phyloP scores from a whole-genome alignment of 2,888 invertebrate genomes.

The Schizotus pectinicornis region DNA sequence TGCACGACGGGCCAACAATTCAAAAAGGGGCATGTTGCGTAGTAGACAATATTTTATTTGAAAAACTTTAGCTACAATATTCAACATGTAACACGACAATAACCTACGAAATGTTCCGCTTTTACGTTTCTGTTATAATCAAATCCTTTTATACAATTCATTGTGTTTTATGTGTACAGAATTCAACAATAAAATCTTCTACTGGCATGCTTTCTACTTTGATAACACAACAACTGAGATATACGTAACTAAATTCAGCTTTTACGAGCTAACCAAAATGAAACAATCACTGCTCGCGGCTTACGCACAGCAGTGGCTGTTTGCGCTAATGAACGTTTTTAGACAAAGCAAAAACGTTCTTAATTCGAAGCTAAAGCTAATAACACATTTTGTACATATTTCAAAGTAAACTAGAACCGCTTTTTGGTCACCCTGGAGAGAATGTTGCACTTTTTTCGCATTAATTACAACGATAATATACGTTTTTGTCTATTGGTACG shows the following conservation, averaged over 20 bases:
- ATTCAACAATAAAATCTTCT: conserved; percentile 22
- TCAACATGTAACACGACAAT: conserved; percentile 29
- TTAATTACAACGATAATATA: too few species aligned
- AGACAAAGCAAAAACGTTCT: background rate
- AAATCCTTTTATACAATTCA: conserved; percentile 6
- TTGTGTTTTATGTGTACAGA: conserved; percentile 2
- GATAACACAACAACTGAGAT: too few species aligned
- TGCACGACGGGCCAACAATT: background rate
- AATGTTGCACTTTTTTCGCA: too few species aligned
- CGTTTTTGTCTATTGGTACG: too few species aligned
- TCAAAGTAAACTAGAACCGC: too few species aligned
- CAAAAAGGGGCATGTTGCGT: background rate
- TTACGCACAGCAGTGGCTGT: too few species aligned
- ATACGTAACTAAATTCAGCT: too few species aligned
- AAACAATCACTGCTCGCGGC: too few species aligned
- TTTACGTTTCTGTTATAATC: conserved; percentile 11
- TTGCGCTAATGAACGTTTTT: background rate
- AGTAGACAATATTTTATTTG: conserved; percentile 13
- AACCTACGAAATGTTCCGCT: conserved; percentile 24
- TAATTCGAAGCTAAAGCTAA: too few species aligned
- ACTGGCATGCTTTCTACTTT: background rate
- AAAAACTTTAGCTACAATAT: conserved; percentile 20
- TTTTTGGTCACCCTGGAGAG: too few species aligned
- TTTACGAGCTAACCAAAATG: background rate
- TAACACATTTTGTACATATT: too few species aligned